Evolutionary conservation across 2,888 invertebrate genomes (phyloP).

Genomic region (Papilio demoleus): DNA sequence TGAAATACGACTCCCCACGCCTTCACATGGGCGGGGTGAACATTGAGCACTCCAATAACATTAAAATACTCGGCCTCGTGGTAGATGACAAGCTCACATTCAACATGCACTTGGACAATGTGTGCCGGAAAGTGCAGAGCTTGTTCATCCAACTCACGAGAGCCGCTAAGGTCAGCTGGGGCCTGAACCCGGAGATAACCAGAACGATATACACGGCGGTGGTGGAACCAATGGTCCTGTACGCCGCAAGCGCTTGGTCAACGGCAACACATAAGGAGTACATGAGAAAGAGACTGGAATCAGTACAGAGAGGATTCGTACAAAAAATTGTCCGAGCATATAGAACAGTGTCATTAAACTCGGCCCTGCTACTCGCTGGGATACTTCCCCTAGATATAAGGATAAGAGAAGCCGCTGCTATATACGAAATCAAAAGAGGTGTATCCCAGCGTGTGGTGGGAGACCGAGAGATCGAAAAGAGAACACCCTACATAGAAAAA

Average conservation of each 20-base stretch:
- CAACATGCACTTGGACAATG: background rate
- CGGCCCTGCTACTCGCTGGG: too few relatives aligned
- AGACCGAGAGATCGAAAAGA: too few relatives aligned
- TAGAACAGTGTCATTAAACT: slow-evolving; percentile 19
- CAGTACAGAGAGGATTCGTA: slow-evolving; percentile 40
- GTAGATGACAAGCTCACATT: slow-evolving; percentile 36
- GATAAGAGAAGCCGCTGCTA: too few relatives aligned
- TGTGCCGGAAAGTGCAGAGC: too few relatives aligned
- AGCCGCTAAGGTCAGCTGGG: slow-evolving; percentile 36
- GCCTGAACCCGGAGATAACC: slow-evolving; percentile 36
- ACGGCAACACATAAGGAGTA: slow-evolving; percentile 30
- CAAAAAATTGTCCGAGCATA: slow-evolving; percentile 40
- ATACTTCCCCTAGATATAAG: too few relatives aligned
- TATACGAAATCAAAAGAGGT: too few relatives aligned
- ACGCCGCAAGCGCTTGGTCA: slow-evolving; percentile 41
- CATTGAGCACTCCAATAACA: background rate
- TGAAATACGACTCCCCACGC: slow-evolving; percentile 34
- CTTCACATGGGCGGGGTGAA: slow-evolving; percentile 33
- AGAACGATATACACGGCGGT: slow-evolving; percentile 39
- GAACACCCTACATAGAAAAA: too few relatives aligned
- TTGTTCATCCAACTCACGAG: slow-evolving; percentile 40
- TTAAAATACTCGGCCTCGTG: slow-evolving; percentile 40
- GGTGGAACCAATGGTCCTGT: slow-evolving; percentile 41
- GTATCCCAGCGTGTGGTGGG: too few relatives aligned
- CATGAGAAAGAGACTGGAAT: too few relatives aligned